These are phyloP conservation scores for Harpalus rufipes DNA, from an alignment of 2,888 invertebrate genomes.

Conservation along the genomic window DNA sequence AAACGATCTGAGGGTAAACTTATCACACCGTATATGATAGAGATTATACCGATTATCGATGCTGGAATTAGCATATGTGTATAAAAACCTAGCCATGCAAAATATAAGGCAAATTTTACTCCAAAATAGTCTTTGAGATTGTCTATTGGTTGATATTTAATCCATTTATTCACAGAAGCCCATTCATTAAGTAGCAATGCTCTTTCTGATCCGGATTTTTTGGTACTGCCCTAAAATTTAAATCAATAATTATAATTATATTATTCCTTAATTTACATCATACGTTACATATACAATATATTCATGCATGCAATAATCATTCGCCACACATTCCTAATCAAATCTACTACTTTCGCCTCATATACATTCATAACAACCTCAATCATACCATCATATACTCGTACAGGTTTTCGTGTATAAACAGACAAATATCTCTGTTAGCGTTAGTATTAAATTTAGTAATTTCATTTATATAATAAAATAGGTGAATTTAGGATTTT, in stretches of 20 bases:
- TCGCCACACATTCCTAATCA: too few species aligned
- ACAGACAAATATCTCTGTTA: neutral
- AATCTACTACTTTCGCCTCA: too few species aligned
- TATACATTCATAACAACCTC: too few species aligned
- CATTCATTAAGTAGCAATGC: slow-evolving; percentile 84
- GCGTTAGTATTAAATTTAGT: too few species aligned
- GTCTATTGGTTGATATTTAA: slow-evolving; percentile 87
- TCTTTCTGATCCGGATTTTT: slow-evolving; percentile 77
- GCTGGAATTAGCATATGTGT: slow-evolving; percentile 90
- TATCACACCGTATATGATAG: slow-evolving; percentile 81
- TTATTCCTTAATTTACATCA: slow-evolving; percentile 20
- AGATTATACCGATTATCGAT: slow-evolving; percentile 83
- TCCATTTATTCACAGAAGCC: slow-evolving; percentile 84
- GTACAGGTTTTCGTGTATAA: too few species aligned
- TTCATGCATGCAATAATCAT: too few species aligned
- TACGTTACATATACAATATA: too few species aligned
- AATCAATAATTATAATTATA: slow-evolving; percentile 69
- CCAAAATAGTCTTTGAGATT: slow-evolving; percentile 89
- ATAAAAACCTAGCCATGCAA: slow-evolving; percentile 92
- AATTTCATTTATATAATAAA: too few species aligned
- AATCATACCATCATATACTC: too few species aligned
- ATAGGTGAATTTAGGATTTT: too few species aligned
- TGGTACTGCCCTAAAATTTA: slow-evolving; percentile 79
- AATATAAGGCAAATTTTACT: slow-evolving; percentile 88
- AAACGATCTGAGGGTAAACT: slow-evolving; percentile 77